These are phyloP conservation scores for Catharus bicknelli DNA, from an alignment of 2,113 vertebrate genomes.

Conservation along the genomic window DNA sequence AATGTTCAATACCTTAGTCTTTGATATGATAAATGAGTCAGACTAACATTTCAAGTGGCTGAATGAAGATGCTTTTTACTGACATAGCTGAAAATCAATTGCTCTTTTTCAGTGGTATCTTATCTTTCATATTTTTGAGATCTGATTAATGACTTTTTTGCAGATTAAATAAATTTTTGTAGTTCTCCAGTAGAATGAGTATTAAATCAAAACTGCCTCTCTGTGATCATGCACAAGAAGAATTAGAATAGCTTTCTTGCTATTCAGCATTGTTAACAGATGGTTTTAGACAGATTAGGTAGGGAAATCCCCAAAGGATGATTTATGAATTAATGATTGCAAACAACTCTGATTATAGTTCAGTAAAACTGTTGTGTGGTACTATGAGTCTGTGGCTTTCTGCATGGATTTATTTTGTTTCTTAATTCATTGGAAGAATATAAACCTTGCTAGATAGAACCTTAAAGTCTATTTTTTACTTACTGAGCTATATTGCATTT, in stretches of 20 bases:
- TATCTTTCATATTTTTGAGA: background rate
- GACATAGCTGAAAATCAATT: conserved; percentile 20
- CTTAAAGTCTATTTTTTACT: background rate
- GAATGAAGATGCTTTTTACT: background rate
- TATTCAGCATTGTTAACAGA: conserved; percentile 49
- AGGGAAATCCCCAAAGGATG: conserved; percentile 18
- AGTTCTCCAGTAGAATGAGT: background rate
- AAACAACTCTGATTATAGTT: conserved; percentile 49
- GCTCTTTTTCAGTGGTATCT: background rate
- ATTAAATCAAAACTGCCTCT: conserved; percentile 14
- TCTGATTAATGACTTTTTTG: conserved; percentile 4
- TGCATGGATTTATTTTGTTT: background rate
- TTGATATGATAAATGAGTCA: conserved; percentile 11
- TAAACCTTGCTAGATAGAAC: background rate
- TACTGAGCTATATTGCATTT: background rate
- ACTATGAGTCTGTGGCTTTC: background rate
- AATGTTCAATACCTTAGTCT: background rate
- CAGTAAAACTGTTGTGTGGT: background rate
- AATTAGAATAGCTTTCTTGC: conserved; percentile 34
- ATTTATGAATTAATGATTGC: conserved; percentile 49
- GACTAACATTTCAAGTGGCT: background rate
- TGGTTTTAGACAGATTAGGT: conserved; percentile 57
- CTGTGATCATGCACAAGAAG: background rate
- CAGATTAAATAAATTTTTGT: conserved; percentile 9
- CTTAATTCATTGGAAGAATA: background rate